Percentiles rank a stretch among this genome's conserved stretches.
Conservation (phyloP, 30 jellyfish, hydroid and myxozoan genomes). For the Catostylus mosaicus region DNA sequence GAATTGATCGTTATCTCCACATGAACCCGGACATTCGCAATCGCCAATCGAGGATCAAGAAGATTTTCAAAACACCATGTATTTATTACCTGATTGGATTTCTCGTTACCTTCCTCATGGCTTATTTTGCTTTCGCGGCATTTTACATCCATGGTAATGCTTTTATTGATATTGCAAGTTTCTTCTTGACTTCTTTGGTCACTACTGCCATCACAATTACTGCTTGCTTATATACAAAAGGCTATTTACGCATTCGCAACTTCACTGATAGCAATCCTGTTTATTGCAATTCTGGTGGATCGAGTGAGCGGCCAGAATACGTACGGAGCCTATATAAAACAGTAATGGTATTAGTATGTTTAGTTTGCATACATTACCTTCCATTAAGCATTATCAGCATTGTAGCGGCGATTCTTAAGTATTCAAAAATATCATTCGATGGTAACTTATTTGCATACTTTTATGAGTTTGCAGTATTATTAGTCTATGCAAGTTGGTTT, state of each 20-base stretch:
- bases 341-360: background rate
- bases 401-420: background rate
- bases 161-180: background rate
- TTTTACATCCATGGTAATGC: background rate
- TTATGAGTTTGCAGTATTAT: background rate
- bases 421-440: background rate
- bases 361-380: background rate
- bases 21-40: conserved; percentile 14
- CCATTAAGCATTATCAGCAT: background rate
- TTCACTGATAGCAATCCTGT: background rate
- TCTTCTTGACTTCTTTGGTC: no score
- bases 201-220: background rate
- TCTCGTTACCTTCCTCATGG: background rate
- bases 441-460: background rate
- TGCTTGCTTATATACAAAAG: conserved; percentile 7
- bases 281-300: background rate
- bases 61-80: background rate
- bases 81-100: background rate
- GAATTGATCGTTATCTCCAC: conserved; percentile 17
- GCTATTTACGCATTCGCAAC: background rate
- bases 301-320: background rate
- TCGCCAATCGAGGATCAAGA: background rate
- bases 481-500: background rate
- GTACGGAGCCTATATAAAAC: conserved; percentile 10
- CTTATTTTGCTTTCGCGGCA: background rate